Conservation (phyloP, 1,140 invertebrate genomes). For the Bombus vancouverensis region DNA sequence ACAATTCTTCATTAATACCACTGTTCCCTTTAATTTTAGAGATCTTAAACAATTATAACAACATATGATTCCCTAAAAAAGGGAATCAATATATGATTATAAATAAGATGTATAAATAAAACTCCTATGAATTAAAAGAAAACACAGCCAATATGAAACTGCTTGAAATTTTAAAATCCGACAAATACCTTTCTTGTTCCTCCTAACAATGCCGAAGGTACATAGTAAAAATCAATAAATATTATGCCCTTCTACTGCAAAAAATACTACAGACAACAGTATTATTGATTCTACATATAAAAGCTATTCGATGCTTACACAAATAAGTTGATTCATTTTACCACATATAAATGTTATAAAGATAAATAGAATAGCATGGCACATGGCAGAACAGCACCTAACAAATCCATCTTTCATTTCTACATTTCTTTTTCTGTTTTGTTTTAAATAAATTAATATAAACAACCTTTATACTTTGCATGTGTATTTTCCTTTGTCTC, state of each 20-base stretch:
- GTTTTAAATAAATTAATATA: slow-evolving; percentile 1
- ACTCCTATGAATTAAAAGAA: slow-evolving; percentile 22
- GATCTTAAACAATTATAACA: slow-evolving; percentile 7
- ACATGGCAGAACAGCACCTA: slow-evolving; percentile 59
- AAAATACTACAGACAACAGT: not conserved
- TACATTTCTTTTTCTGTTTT: not conserved
- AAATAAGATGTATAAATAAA: slow-evolving; percentile 2
- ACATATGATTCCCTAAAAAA: not conserved
- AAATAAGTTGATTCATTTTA: not conserved
- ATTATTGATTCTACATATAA: not conserved
- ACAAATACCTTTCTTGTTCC: not conserved
- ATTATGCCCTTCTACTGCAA: not conserved
- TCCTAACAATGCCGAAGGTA: slow-evolving; percentile 12
- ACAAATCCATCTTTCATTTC: slow-evolving; percentile 15
- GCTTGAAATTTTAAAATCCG: not conserved
- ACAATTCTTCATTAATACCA: not conserved
- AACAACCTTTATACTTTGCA: not conserved
- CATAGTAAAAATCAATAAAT: not conserved
- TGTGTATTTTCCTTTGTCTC: not conserved
- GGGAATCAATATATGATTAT: not conserved
- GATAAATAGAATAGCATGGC: slow-evolving; percentile 49
- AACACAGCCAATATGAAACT: slow-evolving; percentile 6
- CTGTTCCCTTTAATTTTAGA: not conserved
- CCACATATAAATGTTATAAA: not conserved
- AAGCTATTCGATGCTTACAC: not conserved